phyloP scores from a whole-genome alignment of 2,888 invertebrate species.

The Drosophila buzzatii region DNA sequence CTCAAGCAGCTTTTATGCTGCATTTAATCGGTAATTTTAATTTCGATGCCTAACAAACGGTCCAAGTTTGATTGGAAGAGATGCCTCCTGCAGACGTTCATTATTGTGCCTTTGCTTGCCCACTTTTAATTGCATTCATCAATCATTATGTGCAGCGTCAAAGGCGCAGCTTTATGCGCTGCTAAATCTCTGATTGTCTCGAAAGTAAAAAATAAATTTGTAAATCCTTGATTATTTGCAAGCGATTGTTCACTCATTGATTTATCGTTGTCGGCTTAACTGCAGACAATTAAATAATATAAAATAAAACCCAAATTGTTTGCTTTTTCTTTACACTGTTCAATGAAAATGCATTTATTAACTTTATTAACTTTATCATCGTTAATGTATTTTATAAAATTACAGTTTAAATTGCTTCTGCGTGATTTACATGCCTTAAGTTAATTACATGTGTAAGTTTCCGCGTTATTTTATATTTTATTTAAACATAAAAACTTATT shows the following conservation, averaged over 20 bases:
- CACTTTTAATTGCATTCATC: constrained; percentile 70
- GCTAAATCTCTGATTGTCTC: constrained; percentile 16
- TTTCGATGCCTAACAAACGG: neutral
- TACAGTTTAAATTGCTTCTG: neutral
- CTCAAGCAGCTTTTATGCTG: neutral
- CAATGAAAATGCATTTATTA: neutral
- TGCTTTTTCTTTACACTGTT: constrained; percentile 15
- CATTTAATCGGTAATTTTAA: neutral
- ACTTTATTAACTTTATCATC: neutral
- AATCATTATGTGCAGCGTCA: constrained; percentile 65
- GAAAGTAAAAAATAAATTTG: neutral
- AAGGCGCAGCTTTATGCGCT: constrained; percentile 50
- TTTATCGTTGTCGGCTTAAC: constrained; percentile 65
- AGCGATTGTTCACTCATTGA: constrained; percentile 71
- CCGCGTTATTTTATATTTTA: neutral
- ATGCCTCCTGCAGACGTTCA: neutral
- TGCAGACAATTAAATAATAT: constrained; percentile 61
- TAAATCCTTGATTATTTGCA: constrained; percentile 60
- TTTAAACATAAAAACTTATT: no score
- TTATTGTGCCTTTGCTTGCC: constrained; percentile 13
- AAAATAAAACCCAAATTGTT: constrained; percentile 29
- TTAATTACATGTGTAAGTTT: neutral
- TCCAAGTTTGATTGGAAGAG: neutral
- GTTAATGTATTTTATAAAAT: neutral
- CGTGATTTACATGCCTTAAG: neutral